Evolutionary conservation across 53 echinoderm and acorn worm species (phyloP), one percentile per base, ranked within the genome.

Genomic region (Paracentrotus lividus): DNA sequence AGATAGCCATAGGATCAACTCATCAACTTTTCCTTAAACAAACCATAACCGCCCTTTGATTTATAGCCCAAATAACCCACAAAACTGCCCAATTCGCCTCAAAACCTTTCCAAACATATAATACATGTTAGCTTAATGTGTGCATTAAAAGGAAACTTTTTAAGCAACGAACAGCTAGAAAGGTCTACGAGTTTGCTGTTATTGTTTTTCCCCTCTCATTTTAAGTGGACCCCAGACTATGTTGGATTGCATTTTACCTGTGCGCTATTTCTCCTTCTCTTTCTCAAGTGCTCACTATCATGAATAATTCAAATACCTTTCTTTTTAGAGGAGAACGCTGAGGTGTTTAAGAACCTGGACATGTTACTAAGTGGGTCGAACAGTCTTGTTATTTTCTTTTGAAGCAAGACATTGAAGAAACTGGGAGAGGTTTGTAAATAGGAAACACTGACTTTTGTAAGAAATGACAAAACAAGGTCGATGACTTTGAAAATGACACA

Each of bases 291-390:
- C 26, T 26, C 47, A 45, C 81, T 81, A 2, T 26, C 2, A 81
- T 81, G 81, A 81, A 81, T 81, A 81, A 81, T 81, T 81, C 81
- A 81, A 81, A 81, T 18, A 27, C 2, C 47, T 81, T 81, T 81
- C 44, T 81, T 81, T 81, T 81, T n/a, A 81, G 81, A 81, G 47
- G 20, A 44, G 8, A 45, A 81, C 8, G 47, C 45, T 81, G 16
- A 81, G 49, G 81, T 81, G 81, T 81, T n/a, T n/a, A n/a, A 49
- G 24, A 81, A n/a, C 44, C 21, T 81, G 47, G 81, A 77, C 81
- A 81, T n/a, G 47, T 81, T 81, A 45, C 47, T 81, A 81, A 81
- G 81, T 81, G 47, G 45, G 81, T 81, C 81, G 47, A 49, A 81
- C 26, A 49, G 45, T 49, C 49, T 26, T 8, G 47, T 81, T 47